Evolutionary conservation across 2,888 invertebrate species (phyloP), one percentile per base, ranked within the genome.

Genomic region (Spatulosminthurus flaviceps): DNA sequence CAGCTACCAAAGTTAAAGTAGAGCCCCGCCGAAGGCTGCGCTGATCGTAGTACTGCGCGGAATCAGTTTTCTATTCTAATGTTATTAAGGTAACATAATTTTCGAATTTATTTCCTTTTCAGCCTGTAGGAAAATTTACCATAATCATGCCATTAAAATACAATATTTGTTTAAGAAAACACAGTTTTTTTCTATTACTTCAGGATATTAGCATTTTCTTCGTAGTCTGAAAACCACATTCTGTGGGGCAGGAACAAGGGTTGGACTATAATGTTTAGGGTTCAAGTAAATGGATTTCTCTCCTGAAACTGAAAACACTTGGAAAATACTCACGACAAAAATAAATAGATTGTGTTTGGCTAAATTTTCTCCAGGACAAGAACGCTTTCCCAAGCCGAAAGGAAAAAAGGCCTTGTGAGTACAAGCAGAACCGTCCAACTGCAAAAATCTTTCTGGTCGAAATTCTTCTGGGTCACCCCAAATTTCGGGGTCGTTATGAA

Each of bases 401-500:
- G 73, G 26, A 19, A 73, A 22, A 16, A 73, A 73, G n/a, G 73
- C 28, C 7, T 73, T 51, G 5, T 51, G 28, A 1, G 60, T 21
- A 11, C 28, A 0, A 28, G 22, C 19, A 1, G 24, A 60, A 1
- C 28, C 11, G 26, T 72, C 72, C 22, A 26, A 11, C 1, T 19
- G 21, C 5, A 73, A 19, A 61, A 73, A 73, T 21, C 73, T 11
- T n/a, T 73, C 73, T 0, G 73, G 73, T 28, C 29, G 26, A 21
- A 61, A 73, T 24, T 19, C 26, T 2, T 60, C 7, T 28, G 73
- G 60, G 19, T 43, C 61, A 2, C 22, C 64, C 73, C 73, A 73
- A 19, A 43, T 51, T 19, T 73, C 61, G 16, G 60, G 29, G 43
- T 61, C 60, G 28, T 73, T 51, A n/a, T 73, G 73, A 29, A 51